Base-by-base conservation (phyloP, 2,797 vertebrate species). In the Epinephelus awoara region DNA sequence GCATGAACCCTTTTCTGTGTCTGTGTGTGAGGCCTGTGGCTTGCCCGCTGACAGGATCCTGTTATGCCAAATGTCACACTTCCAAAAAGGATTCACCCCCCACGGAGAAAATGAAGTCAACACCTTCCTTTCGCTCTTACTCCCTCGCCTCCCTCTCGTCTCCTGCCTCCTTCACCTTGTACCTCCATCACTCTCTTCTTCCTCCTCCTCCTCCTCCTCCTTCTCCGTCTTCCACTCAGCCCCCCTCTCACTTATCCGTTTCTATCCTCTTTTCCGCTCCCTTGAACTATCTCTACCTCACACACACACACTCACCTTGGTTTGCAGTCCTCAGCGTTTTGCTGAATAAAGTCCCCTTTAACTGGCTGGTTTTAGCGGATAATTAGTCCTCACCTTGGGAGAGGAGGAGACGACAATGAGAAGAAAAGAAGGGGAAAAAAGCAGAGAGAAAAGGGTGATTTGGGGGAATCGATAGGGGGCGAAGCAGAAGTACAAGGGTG, bases 41-140 rank as follows among this genome's bases (percentile, higher is more conserved):
- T 82, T 46, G 72, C 87, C 87, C 55, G 82, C 91, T 93, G 91
- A 93, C 87, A 85, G 83, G 80, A 92, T 92, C 89, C 88, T 76
- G 90, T 93, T 92, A 88, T 81, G 83, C 83, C 87, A 95, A 95
- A 95, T 95, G 93, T 95, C 94, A 95, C 90, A 85, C 89, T 86
- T 89, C 87, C 86, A 90, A 92, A 93, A 91, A 80, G 87, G 90
- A 94, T 93, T 92, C 77, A 38, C 90, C 92, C 86, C 91, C 92
- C 65, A 18, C 6, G 0, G 90, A 84, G 91, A 90, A 90, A 93
- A 91, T 82, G 72, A 90, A 93, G 93, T 91, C 82, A 57, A 91
- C 89, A 82, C 88, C 90, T 85, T 81, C 84, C 63, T 63, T 62
- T 42, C 59, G 1, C 86, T 82, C 71, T 19, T 13, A 67, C 79